phyloP scores from a whole-genome alignment of 1,140 invertebrate genomes.

The Nomia melanderi region DNA sequence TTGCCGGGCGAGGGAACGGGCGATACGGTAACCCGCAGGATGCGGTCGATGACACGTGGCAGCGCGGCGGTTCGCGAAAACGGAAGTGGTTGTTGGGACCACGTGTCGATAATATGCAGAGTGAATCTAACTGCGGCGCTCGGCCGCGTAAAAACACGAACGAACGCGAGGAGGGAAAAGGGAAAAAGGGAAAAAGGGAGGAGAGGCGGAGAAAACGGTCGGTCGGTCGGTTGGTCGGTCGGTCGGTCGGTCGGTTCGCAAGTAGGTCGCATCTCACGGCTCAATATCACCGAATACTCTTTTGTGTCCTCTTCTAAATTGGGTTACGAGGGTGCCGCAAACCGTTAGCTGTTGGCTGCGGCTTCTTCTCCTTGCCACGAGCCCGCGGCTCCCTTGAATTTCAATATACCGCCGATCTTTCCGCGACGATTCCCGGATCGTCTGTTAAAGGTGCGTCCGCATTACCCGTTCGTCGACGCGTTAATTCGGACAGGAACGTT shows the following conservation, averaged over 20 bases:
- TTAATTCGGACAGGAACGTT: too few species aligned
- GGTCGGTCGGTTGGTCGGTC: constrained; percentile 58
- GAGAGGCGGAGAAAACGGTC: constrained; percentile 56
- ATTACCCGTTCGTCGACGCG: too few species aligned
- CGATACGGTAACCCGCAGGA: too few species aligned
- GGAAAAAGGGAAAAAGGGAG: constrained; percentile 53
- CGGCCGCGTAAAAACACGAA: constrained; percentile 19
- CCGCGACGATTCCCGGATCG: background rate
- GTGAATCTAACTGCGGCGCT: background rate
- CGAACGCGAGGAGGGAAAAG: background rate
- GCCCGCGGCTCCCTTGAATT: constrained; percentile 27
- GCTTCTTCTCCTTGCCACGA: constrained; percentile 34
- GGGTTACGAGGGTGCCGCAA: constrained; percentile 70
- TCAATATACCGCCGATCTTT: constrained; percentile 48
- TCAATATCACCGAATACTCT: constrained; percentile 78
- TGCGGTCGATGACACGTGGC: too few species aligned
- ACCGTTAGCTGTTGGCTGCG: constrained; percentile 42
- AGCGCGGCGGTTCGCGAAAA: too few species aligned
- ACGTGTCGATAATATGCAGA: constrained; percentile 5
- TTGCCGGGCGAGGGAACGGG: too few species aligned
- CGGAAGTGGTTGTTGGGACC: background rate
- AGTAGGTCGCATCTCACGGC: constrained; percentile 77
- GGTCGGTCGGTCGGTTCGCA: constrained; percentile 66
- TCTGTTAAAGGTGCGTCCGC: too few species aligned
- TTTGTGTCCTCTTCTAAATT: constrained; percentile 75